Conservation (phyloP, 1,140 invertebrate genomes). For the Meloidogyne exigua region DNA sequence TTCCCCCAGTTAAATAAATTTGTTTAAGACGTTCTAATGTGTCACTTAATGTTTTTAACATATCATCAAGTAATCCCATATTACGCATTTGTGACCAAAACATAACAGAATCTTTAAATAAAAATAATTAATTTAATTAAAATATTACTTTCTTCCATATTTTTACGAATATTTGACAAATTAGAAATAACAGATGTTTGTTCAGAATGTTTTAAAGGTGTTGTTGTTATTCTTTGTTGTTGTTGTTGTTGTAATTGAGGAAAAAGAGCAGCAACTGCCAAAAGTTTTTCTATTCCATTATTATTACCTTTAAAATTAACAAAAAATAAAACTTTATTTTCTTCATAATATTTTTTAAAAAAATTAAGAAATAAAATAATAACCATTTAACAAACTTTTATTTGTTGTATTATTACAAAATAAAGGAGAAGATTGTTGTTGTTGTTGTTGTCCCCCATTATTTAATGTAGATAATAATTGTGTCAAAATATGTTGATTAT, state of each 20-base stretch:
- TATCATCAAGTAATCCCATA: slow-evolving; percentile 48
- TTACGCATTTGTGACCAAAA: slow-evolving; percentile 50
- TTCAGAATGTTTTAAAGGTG: slow-evolving; percentile 10
- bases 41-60: slow-evolving; percentile 36
- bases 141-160: slow-evolving; percentile 31
- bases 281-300: slow-evolving; percentile 15
- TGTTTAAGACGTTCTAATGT: slow-evolving; percentile 40
- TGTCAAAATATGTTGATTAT: neutral
- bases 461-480: slow-evolving; percentile 13
- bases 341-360: too few relatives aligned
- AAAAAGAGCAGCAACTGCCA: slow-evolving; percentile 11
- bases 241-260: slow-evolving; percentile 27
- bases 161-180: slow-evolving; percentile 12
- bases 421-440: neutral
- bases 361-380: too few relatives aligned
- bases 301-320: neutral
- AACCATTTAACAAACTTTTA: neutral
- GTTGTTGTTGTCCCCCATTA: too few relatives aligned
- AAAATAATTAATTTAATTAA: neutral
- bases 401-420: too few relatives aligned
- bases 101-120: slow-evolving; percentile 36
- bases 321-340: too few relatives aligned
- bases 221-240: slow-evolving; percentile 14
- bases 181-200: neutral
- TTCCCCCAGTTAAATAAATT: slow-evolving; percentile 41